Base-by-base conservation (phyloP, 1,140 invertebrate species). In the Coelopa frigida region DNA sequence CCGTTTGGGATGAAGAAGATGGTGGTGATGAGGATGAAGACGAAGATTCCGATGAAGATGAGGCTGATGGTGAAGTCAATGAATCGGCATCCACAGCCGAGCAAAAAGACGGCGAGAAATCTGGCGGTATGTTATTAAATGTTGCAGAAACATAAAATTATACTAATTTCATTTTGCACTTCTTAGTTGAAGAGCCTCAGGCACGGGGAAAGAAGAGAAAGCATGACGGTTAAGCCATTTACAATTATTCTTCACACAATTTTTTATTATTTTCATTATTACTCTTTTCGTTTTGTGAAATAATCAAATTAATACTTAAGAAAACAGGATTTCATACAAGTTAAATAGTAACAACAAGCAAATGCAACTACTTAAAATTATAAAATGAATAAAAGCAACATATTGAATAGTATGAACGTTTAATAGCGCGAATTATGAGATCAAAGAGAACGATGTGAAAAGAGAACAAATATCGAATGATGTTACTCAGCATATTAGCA, bases 181-280 rank as follows among this genome's bases (percentile, higher is more conserved):
- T 22, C 31, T 7, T 40, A 49, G 6, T 56, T 61, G 52, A 67
- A 68, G 76, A 78, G 47, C 67, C 74, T 56, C 73, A 74, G 54
- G 73, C 73, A 37, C 70, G 79, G 72, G 82, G 82, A 44, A 83
- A 82, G 63, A 84, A 84, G 61, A 78, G 82, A 77, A 84, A 84
- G 76, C 74, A 79, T 57, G 82, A 84, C 50, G 63, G 60, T 58
- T 67, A 67, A 55, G 32, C 12, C 17, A 43, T 8, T 12, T 29
- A n/a, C n/a, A n/a, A n/a, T n/a, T n/a, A n/a, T n/a, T n/a, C n/a
- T n/a, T n/a, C n/a, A n/a, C n/a, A n/a, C 18, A 35, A 49, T 17
- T 38, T 22, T 20, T 46, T 26, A 29, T 52, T 61, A 61, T 56
- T 56, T 55, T 60, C 54, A 52, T 55, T 58, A 51, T 54, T 54